These are phyloP conservation scores for Zosterops pallidus DNA, from an alignment of 2,113 vertebrate species.

Conservation along the genomic window DNA sequence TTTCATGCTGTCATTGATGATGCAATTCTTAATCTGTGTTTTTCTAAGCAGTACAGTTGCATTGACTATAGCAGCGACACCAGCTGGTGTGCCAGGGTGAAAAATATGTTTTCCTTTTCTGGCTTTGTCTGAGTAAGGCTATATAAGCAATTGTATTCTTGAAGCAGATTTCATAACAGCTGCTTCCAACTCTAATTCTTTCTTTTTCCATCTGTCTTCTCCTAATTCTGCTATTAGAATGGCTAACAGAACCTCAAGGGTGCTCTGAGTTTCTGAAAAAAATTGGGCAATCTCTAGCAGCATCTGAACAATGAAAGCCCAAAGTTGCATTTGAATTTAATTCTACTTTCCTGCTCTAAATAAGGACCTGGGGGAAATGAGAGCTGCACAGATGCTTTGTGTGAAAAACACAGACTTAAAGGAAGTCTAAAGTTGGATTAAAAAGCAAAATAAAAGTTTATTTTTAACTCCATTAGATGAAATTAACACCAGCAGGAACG, in stretches of 20 bases:
- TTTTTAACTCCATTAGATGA: not conserved
- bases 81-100: slow-evolving; percentile 28
- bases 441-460: not conserved
- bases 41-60: not conserved
- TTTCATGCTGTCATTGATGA: not conserved
- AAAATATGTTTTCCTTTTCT: slow-evolving; percentile 38
- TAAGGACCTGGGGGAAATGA: not conserved
- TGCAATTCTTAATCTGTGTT: not conserved
- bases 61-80: not conserved
- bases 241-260: slow-evolving; percentile 17
- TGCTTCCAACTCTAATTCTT: slow-evolving; percentile 44
- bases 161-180: slow-evolving; percentile 47
- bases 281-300: not conserved
- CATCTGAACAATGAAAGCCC: not conserved
- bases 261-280: slow-evolving; percentile 11
- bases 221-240: slow-evolving; percentile 47
- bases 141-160: slow-evolving; percentile 29
- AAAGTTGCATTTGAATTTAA: not conserved
- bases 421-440: not conserved
- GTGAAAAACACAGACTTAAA: not conserved
- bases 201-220: slow-evolving; percentile 44
- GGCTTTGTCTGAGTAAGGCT: slow-evolving; percentile 1
- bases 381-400: not conserved
- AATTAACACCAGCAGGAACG: not conserved
- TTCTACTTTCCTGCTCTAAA: not conserved